Conservation (phyloP, 2,797 vertebrate genomes). For the Lutjanus campechanus region DNA sequence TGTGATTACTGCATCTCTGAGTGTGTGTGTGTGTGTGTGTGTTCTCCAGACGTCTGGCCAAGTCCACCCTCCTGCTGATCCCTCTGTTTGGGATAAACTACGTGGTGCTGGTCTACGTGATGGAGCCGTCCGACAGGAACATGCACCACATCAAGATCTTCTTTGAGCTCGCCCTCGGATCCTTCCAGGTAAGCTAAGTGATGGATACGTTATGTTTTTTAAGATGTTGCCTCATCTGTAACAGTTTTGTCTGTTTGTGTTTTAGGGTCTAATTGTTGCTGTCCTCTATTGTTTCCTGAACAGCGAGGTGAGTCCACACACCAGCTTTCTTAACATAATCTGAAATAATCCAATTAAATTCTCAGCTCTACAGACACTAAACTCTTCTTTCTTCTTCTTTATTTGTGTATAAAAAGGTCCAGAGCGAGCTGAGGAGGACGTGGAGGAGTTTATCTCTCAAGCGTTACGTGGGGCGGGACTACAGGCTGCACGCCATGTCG, state of each 20-base stretch:
- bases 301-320: slow-evolving; percentile 88
- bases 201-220: not conserved
- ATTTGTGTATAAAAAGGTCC: slow-evolving; percentile 85
- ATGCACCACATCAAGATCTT: slow-evolving; percentile 89
- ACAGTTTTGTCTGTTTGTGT: slow-evolving; percentile 37
- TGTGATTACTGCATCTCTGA: too few relatives aligned
- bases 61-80: slow-evolving; percentile 95
- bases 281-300: slow-evolving; percentile 96
- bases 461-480: slow-evolving; percentile 82
- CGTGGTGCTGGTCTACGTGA: slow-evolving; percentile 90
- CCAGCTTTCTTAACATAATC: not conserved
- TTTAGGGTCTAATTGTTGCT: slow-evolving; percentile 93
- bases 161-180: slow-evolving; percentile 92
- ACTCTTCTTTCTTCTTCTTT: not conserved
- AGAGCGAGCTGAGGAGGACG: slow-evolving; percentile 91
- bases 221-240: not conserved
- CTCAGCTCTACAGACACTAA: not conserved
- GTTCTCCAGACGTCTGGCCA: slow-evolving; percentile 90
- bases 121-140: slow-evolving; percentile 73
- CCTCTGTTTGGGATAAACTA: slow-evolving; percentile 95
- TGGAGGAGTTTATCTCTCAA: slow-evolving; percentile 89
- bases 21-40: slow-evolving; percentile 6
- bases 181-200: slow-evolving; percentile 90
- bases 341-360: not conserved
- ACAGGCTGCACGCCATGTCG: slow-evolving; percentile 81